A percentile compares a stretch with the other conserved stretches of the same genome.
Evolutionary conservation across 2,888 invertebrate genomes (phyloP).

Genomic region (Orthonychiurus folsomi): DNA sequence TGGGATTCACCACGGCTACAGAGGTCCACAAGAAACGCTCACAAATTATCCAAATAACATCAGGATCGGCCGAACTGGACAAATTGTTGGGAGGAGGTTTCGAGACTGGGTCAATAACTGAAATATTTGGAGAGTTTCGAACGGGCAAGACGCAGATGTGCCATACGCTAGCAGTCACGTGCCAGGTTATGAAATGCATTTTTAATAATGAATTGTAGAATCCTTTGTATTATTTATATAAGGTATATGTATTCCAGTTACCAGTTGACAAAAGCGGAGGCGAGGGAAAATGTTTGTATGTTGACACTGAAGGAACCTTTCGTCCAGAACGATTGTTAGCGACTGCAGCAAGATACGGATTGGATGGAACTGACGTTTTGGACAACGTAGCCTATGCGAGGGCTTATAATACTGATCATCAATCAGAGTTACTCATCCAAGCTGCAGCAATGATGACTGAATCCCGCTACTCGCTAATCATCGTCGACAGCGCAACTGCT

Average conservation of each 20-base stretch:
- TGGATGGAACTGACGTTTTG: constrained; percentile 77
- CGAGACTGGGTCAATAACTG: constrained; percentile 24
- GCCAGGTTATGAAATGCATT: constrained; percentile 16
- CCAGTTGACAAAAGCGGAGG: constrained; percentile 97
- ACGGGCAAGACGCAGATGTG: constrained; percentile 23
- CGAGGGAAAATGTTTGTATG: constrained; percentile 96
- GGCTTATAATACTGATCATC: constrained; percentile 96
- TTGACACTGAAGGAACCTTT: constrained; percentile 97
- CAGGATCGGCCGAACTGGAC: constrained; percentile 89
- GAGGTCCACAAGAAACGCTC: constrained; percentile 90
- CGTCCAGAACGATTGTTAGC: constrained; percentile 88
- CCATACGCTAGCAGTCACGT: constrained; percentile 25
- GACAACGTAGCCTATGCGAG: constrained; percentile 96
- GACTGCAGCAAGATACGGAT: constrained; percentile 80
- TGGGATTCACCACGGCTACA: constrained; percentile 97
- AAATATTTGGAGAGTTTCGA: constrained; percentile 25
- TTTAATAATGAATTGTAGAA: neutral
- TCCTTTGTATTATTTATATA: neutral
- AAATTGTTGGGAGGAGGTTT: constrained; percentile 46
- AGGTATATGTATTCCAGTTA: constrained; percentile 50
- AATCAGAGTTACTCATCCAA: constrained; percentile 76
- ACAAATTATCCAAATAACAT: constrained; percentile 88
- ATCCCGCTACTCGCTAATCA: constrained; percentile 82
- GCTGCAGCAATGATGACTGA: constrained; percentile 99
- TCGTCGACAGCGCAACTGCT: constrained; percentile 95